Base-by-base conservation (phyloP, 2,888 invertebrate genomes). In the Drosophila subquinaria region DNA sequence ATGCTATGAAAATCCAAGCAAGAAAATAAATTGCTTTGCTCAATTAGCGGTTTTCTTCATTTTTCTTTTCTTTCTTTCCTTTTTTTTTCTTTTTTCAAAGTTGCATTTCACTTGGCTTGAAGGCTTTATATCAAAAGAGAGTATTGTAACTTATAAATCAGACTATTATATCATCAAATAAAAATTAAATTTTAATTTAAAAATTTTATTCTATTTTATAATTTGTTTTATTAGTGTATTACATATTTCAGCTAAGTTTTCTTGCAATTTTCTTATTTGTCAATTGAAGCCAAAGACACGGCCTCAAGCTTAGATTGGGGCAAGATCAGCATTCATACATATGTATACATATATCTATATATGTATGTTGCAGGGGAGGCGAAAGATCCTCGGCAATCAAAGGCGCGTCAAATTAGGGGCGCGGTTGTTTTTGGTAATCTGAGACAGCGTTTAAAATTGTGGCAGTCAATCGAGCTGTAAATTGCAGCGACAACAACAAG, bases 401-500 rank as follows among this genome's bases (percentile, higher is more conserved):
- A 56, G 43, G 43, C 55, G 20, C 35, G 20, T 36, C 35, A 42
- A 4, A 6, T 13, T 4, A 5, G 17, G 11, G 42, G 55, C n/a
- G 55, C 43, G 33, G 33, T 23, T 56, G 56, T 33, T 43, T 51
- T 55, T 43, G 43, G 56, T 82, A 87, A 87, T 81, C 73, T 57
- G 81, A 84, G 72, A 40, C 60, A 66, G 69, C 73, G 63, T 75
- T 43, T 43, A 77, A 77, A 76, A 81, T 77, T 82, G 85, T 74
- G 77, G 66, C 71, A 84, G 79, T 82, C 82, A 86, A 85, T 84
- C 81, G 84, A 82, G 86, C 86, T 79, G 81, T 76, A 83, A 86
- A 86, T 84, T 82, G 74, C 77, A 20, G 38, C n/a, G 20, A n/a
- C 43, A 35, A 33, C 38, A 59, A 43, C 9, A 10, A 42, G 9